Conservation (phyloP, 2,797 vertebrate genomes). For the Anguilla megastoma region DNA sequence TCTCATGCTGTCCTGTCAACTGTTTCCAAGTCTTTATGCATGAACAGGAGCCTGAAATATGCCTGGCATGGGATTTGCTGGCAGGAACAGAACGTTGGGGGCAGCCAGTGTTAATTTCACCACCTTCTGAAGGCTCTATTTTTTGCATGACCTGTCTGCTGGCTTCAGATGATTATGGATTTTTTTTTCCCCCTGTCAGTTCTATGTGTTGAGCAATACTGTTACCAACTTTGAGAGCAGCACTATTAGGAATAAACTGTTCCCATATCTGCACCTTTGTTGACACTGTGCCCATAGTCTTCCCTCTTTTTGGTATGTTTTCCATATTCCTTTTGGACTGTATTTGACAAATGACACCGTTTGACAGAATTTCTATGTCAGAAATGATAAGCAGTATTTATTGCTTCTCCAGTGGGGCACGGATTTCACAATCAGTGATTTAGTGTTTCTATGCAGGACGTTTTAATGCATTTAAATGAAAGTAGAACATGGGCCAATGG, state of each 20-base stretch:
- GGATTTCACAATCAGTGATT: background rate
- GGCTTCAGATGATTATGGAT: conserved; percentile 29
- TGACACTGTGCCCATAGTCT: background rate
- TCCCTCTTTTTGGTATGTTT: background rate
- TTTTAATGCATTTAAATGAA: background rate
- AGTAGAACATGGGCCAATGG: background rate
- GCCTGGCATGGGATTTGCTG: conserved; percentile 16
- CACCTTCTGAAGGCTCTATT: conserved; percentile 10
- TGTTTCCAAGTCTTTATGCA: conserved; percentile 37
- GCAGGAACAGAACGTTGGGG: conserved; percentile 3
- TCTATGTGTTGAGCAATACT: conserved; percentile 1
- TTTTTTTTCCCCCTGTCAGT: background rate
- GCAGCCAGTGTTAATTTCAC: conserved; percentile 24
- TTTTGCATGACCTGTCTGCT: conserved; percentile 32
- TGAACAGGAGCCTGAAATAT: conserved; percentile 26
- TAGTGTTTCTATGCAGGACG: background rate
- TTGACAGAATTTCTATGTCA: background rate
- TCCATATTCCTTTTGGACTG: background rate
- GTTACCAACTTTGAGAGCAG: conserved; percentile 22
- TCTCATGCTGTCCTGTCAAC: conserved; percentile 33
- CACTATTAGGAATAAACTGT: background rate
- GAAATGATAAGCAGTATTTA: background rate
- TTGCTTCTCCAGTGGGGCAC: background rate
- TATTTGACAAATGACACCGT: background rate
- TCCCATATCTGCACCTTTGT: background rate